Percentiles rank a stretch among this genome's conserved stretches.
These are phyloP conservation scores for Cyclophora punctaria DNA, from an alignment of 2,888 invertebrate genomes.

Conservation along the genomic window DNA sequence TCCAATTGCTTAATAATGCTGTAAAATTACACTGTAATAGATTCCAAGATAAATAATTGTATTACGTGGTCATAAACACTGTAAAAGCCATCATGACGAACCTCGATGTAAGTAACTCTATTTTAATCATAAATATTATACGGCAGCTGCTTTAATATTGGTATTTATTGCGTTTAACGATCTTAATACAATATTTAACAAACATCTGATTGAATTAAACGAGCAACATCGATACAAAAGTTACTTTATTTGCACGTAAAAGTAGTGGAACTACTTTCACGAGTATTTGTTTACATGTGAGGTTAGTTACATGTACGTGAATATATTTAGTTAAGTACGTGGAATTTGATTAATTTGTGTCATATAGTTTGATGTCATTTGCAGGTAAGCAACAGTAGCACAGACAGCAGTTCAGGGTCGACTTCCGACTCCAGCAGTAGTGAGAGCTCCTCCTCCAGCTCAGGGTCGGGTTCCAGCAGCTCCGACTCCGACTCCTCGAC, in stretches of 20 bases:
- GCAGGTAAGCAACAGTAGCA: slow-evolving; percentile 69
- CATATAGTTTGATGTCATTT: slow-evolving; percentile 14
- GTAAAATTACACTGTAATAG: too few relatives aligned
- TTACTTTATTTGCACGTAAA: too few relatives aligned
- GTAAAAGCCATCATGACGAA: slow-evolving; percentile 38
- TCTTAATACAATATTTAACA: too few relatives aligned
- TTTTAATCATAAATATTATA: too few relatives aligned
- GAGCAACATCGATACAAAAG: too few relatives aligned
- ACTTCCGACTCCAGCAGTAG: slow-evolving; percentile 81
- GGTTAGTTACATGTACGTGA: too few relatives aligned
- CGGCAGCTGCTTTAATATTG: too few relatives aligned
- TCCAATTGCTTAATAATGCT: too few relatives aligned
- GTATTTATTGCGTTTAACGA: too few relatives aligned
- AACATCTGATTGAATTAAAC: too few relatives aligned
- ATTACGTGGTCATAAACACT: slow-evolving; percentile 7
- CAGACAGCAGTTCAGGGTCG: slow-evolving; percentile 79
- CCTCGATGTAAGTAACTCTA: slow-evolving; percentile 42
- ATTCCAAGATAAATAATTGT: neutral
- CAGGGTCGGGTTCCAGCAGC: slow-evolving; percentile 81
- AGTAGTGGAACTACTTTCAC: too few relatives aligned
- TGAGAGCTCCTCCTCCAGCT: slow-evolving; percentile 80
- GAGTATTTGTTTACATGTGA: too few relatives aligned
- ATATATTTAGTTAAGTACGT: neutral
- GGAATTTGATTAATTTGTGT: neutral
- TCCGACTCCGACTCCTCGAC: slow-evolving; percentile 82